phyloP scores from a whole-genome alignment of 2,797 vertebrate species.

The Lagorchestes hirsutus region DNA sequence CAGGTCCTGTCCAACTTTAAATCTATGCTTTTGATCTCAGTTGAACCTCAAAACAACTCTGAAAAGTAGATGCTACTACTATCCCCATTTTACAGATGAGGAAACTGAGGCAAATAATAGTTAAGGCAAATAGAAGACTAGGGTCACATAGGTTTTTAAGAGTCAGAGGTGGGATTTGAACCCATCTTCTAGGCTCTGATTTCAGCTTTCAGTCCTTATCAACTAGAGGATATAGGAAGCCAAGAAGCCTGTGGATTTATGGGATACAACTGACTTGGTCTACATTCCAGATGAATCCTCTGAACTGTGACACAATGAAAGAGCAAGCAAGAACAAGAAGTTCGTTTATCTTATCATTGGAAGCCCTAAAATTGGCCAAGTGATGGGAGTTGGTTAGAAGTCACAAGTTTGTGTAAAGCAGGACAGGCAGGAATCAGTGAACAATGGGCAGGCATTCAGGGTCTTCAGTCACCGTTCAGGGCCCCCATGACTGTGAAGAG shows the following conservation, averaged over 20 bases:
- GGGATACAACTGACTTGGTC: constrained; percentile 35
- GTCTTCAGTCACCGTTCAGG: constrained; percentile 47
- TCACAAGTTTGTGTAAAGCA: constrained; percentile 78
- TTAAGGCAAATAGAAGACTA: too few species aligned
- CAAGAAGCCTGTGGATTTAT: constrained; percentile 35
- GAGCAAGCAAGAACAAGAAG: neutral
- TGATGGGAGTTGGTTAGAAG: constrained; percentile 78
- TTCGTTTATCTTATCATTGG: constrained; percentile 77
- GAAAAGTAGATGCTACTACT: too few species aligned
- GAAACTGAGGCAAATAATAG: too few species aligned
- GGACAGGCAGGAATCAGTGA: constrained; percentile 66
- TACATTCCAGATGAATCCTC: constrained; percentile 69
- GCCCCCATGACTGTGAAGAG: constrained; percentile 74
- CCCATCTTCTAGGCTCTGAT: too few species aligned
- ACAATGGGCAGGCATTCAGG: constrained; percentile 63
- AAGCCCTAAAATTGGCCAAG: constrained; percentile 77
- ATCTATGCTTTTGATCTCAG: too few species aligned
- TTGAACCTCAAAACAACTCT: too few species aligned
- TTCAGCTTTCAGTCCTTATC: neutral
- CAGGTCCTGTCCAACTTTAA: too few species aligned
- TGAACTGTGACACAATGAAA: constrained; percentile 70
- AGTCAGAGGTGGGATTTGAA: too few species aligned
- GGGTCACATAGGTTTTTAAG: too few species aligned
- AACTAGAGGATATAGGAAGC: constrained; percentile 42
- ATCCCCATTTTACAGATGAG: too few species aligned